Evolutionary conservation across 1,140 invertebrate species (phyloP).

Genomic region (Armadillidium nasatum): DNA sequence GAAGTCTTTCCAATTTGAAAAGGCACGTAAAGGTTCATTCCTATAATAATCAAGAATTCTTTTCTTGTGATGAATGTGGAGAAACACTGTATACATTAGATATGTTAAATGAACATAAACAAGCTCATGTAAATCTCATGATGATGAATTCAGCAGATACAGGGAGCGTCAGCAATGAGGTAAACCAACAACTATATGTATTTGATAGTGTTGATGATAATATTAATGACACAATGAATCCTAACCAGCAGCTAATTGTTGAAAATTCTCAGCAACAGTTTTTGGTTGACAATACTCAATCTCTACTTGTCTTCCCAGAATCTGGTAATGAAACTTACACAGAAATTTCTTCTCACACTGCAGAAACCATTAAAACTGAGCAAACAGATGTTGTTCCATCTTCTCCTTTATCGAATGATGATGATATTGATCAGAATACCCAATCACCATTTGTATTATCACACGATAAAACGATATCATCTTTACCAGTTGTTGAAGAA

Average conservation of each 20-base stretch:
- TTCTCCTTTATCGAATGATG: neutral
- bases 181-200: slow-evolving; percentile 34
- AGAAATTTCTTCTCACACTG: slow-evolving; percentile 20
- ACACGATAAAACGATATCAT: neutral
- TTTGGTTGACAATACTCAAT: slow-evolving; percentile 32
- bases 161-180: slow-evolving; percentile 27
- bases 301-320: slow-evolving; percentile 36
- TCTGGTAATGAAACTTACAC: slow-evolving; percentile 30
- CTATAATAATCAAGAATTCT: slow-evolving; percentile 17
- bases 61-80: slow-evolving; percentile 34
- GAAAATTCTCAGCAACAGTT: slow-evolving; percentile 37
- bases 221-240: slow-evolving; percentile 32
- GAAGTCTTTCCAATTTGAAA: slow-evolving; percentile 41
- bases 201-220: slow-evolving; percentile 33
- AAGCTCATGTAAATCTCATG: slow-evolving; percentile 40
- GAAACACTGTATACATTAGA: slow-evolving; percentile 31
- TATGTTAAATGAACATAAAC: slow-evolving; percentile 35
- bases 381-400: neutral
- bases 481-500: neutral
- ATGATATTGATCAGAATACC: neutral
- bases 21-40: slow-evolving; percentile 32
- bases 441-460: neutral
- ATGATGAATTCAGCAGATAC: slow-evolving; percentile 39
- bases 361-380: neutral
- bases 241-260: slow-evolving; percentile 33